These are phyloP conservation scores for Thunnus maccoyii DNA, from an alignment of 2,113 vertebrate genomes.

Conservation along the genomic window DNA sequence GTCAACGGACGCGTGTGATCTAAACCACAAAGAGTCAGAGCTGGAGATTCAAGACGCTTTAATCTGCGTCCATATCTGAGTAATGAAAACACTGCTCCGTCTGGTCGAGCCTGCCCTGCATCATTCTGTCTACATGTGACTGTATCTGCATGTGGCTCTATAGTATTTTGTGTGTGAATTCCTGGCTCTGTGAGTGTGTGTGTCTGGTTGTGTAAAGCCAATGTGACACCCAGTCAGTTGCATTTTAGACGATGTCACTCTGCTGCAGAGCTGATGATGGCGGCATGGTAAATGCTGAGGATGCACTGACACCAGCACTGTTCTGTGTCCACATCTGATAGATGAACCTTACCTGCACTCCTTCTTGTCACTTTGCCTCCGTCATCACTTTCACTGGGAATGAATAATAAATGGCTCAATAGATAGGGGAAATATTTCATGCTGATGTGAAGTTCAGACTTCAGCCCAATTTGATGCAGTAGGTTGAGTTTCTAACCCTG, in stretches of 20 bases:
- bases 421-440: background rate
- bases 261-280: slow-evolving; percentile 15
- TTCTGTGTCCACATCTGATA: slow-evolving; percentile 17
- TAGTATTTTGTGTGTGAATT: background rate
- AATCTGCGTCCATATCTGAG: slow-evolving; percentile 59
- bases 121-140: slow-evolving; percentile 18
- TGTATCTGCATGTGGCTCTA: background rate
- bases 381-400: slow-evolving; percentile 42
- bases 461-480: background rate
- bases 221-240: slow-evolving; percentile 46
- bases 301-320: slow-evolving; percentile 28
- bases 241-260: slow-evolving; percentile 26
- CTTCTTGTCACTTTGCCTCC: background rate
- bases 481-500: too few species aligned
- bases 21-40: slow-evolving; percentile 28
- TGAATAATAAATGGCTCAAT: slow-evolving; percentile 13
- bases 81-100: slow-evolving; percentile 46
- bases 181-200: background rate
- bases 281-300: slow-evolving; percentile 26
- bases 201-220: slow-evolving; percentile 13
- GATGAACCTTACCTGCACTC: slow-evolving; percentile 36
- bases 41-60: slow-evolving; percentile 37
- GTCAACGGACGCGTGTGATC: slow-evolving; percentile 44
- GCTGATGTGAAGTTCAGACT: background rate
- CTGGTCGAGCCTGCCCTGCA: slow-evolving; percentile 25